Evolutionary conservation across 2,797 vertebrate genomes (phyloP).

Genomic region (Pseudocheirus occidentalis): DNA sequence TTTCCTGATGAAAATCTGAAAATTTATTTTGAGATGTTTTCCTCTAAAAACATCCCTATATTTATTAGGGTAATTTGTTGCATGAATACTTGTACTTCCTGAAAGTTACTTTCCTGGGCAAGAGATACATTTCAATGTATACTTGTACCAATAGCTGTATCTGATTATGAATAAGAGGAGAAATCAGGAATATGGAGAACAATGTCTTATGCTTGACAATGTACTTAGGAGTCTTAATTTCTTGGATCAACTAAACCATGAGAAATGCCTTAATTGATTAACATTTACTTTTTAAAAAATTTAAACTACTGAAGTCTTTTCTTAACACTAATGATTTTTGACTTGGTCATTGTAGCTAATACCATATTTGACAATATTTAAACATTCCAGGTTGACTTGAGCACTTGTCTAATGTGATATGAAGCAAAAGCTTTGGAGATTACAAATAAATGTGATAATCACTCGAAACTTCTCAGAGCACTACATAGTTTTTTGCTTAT

Average conservation of each 20-base stretch:
- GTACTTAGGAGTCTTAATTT: background rate
- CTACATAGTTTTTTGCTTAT: background rate
- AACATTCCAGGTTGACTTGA: slow-evolving; percentile 54
- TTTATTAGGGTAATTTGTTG: background rate
- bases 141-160: background rate
- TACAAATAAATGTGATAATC: slow-evolving; percentile 40
- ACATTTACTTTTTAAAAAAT: slow-evolving; percentile 16
- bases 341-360: slow-evolving; percentile 50
- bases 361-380: slow-evolving; percentile 71
- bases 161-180: slow-evolving; percentile 18
- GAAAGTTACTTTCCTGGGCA: background rate
- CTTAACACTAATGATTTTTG: slow-evolving; percentile 67
- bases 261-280: slow-evolving; percentile 55
- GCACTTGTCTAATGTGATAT: slow-evolving; percentile 64
- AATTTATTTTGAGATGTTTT: background rate
- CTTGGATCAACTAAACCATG: slow-evolving; percentile 24
- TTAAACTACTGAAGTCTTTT: slow-evolving; percentile 38
- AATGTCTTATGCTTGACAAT: background rate
- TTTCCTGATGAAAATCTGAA: background rate
- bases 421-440: slow-evolving; percentile 52
- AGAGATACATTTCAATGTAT: background rate
- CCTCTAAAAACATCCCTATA: background rate
- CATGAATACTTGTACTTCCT: background rate
- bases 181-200: background rate
- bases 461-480: slow-evolving; percentile 24